Base-by-base conservation (phyloP, 1,140 invertebrate species). In the Ylistrum balloti region DNA sequence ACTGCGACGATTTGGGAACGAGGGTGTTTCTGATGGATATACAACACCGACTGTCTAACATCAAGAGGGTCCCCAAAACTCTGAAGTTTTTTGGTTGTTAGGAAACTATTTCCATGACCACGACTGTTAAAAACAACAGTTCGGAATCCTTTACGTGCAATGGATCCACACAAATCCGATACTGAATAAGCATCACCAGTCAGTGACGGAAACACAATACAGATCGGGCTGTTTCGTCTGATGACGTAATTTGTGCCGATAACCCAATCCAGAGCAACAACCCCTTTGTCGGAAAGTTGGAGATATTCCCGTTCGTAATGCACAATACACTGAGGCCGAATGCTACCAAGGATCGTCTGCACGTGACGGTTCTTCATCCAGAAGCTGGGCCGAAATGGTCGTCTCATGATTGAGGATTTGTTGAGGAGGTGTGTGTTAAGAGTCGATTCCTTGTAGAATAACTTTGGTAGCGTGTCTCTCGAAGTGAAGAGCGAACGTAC, bases 241-340 rank as follows among this genome's bases (percentile, higher is more conserved):
- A 56, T 22, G 34, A 32, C 33, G 41, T 5, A 15, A 20, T 87
- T 45, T 86, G 34, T 33, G 10, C 33, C 15, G 34, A 45, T 87
- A 20, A 91, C 87, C 94, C 94, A 95, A 90, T 95, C 94, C 28
- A 95, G 89, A 0, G 94, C 93, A 22, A 95, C 91, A 20, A 95
- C 89, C 15, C 95, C 95, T 32, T 94, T 93, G 90, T 95, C 95
- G 32, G 92, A 90, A 93, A 95, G 91, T 90, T 95, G 94, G n/a
- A 95, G 85, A 88, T 93, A 94, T 86, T 95, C 93, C 33, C 94
- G 88, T 13, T 93, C 92, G 74, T 92, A 94, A 33, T 86, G 38
- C 13, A 93, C 88, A 41, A 34, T 41, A 48, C 32, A 17, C 48
- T 91, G 74, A 15, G 33, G 91, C 1, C 88, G 85, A 32, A 92